Evolutionary conservation across 2,113 vertebrate species (phyloP), one percentile per base, ranked within the genome.

Genomic region (Rana temporaria): DNA sequence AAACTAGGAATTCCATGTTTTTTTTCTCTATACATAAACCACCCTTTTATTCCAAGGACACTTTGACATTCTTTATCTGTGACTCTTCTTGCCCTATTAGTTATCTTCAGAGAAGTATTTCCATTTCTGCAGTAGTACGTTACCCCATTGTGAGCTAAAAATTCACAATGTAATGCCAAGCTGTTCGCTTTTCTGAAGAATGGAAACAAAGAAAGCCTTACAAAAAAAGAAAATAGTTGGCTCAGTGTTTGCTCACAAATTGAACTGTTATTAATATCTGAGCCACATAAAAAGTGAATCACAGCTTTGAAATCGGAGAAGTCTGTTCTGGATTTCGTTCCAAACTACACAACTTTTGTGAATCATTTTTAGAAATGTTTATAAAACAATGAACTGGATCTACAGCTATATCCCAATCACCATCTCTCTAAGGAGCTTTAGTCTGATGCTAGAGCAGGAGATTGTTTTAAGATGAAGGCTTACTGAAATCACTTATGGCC

Each of bases 261-360:
- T 60, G 55, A 60, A 74, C 38, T 77, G 74, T 63, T 64, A 77
- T 62, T 77, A 48, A 77, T 52, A 77, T 63, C 74, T 52, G 17
- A 77, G 62, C n/a, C 74, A 34, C 30, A 76, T 74, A 77, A 64
- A 19, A 64, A 64, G 63, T 77, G 38, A 77, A 77, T 64, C 38
- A 52, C 5, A 14, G 34, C 38, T 77, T 64, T 64, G 74, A 62
- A 77, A 52, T 62, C 5, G 4, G 38, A 77, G 74, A 77, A 38
- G 7, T 8, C 19, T 64, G 38, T 34, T 63, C 38, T 16, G 2
- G 30, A 74, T 74, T 60, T 15, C 38, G 26, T 26, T 38, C 9
- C 1, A 20, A 60, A 8, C 55, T 38, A 38, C 57, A 60, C 38
- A 42, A 42, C 30, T 20, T 48, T 12, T 63, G 19, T 55, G 26